Conservation (phyloP, 2,888 invertebrate species). For the Epicampocera succincta region DNA sequence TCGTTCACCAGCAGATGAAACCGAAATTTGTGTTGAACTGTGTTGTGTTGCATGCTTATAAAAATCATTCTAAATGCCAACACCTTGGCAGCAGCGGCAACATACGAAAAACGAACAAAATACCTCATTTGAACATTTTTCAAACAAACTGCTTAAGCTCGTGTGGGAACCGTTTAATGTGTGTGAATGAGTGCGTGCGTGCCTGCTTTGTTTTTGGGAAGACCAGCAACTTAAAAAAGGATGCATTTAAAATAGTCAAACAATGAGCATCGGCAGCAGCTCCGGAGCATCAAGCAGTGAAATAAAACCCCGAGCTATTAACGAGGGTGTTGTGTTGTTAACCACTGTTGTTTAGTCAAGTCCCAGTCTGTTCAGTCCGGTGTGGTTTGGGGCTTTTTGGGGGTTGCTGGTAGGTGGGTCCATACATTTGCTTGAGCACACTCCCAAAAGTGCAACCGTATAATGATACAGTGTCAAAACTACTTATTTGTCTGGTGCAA, state of each 20-base stretch:
- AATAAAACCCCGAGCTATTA: slow-evolving; percentile 64
- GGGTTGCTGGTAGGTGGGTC: slow-evolving; percentile 60
- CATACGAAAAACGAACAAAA: slow-evolving; percentile 19
- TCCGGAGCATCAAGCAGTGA: slow-evolving; percentile 25
- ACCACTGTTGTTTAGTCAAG: slow-evolving; percentile 47
- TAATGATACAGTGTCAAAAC: slow-evolving; percentile 79
- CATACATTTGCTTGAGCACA: slow-evolving; percentile 63
- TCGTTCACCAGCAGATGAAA: not conserved
- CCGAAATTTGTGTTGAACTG: not conserved
- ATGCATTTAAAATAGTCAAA: slow-evolving; percentile 65
- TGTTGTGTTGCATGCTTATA: slow-evolving; percentile 48
- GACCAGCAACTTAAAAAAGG: slow-evolving; percentile 36
- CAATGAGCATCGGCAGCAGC: slow-evolving; percentile 51
- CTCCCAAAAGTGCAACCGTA: slow-evolving; percentile 81
- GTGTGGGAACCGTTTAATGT: slow-evolving; percentile 11
- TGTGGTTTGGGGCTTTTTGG: not conserved
- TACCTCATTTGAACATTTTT: slow-evolving; percentile 30
- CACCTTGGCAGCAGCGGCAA: slow-evolving; percentile 60
- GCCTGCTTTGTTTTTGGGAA: not conserved
- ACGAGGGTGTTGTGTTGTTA: slow-evolving; percentile 66
- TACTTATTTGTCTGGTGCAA: slow-evolving; percentile 18
- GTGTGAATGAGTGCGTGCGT: not conserved
- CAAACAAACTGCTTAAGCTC: slow-evolving; percentile 45
- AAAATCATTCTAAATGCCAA: slow-evolving; percentile 68
- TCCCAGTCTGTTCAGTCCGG: slow-evolving; percentile 1